Conservation (phyloP, 1,140 invertebrate species). For the Neodiprion virginianus region DNA sequence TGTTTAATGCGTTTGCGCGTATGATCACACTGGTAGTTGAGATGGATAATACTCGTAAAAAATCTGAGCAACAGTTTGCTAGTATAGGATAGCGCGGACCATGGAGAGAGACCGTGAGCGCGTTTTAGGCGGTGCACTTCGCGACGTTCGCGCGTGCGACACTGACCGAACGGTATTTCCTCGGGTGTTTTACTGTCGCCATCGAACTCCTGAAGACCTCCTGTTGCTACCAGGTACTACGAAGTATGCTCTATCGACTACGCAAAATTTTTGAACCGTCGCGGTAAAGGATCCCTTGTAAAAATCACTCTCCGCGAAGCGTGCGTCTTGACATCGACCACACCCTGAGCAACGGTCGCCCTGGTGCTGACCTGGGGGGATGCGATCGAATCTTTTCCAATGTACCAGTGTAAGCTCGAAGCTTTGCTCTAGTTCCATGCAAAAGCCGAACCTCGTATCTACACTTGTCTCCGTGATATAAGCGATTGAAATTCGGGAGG, state of each 20-base stretch:
- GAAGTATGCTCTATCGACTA: not conserved
- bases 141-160: not conserved
- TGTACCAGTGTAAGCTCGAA: not conserved
- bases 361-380: not conserved
- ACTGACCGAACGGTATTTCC: not conserved
- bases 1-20: not conserved
- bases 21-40: not conserved
- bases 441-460: not conserved
- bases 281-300: not conserved
- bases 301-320: not conserved
- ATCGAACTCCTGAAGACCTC: not conserved
- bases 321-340: not conserved
- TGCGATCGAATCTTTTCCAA: not conserved
- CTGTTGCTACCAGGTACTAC: not conserved
- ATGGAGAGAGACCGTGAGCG: conserved; percentile 34
- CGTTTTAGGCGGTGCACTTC: not conserved
- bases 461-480: not conserved
- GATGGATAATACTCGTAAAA: not conserved
- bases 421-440: not conserved
- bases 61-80: not conserved
- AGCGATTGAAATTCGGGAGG: not conserved
- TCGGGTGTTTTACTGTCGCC: not conserved
- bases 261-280: not conserved
- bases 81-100: conserved; percentile 34
- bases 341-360: not conserved